Conservation (phyloP, 2,113 vertebrate species). For the Cochlearius cochlearius region DNA sequence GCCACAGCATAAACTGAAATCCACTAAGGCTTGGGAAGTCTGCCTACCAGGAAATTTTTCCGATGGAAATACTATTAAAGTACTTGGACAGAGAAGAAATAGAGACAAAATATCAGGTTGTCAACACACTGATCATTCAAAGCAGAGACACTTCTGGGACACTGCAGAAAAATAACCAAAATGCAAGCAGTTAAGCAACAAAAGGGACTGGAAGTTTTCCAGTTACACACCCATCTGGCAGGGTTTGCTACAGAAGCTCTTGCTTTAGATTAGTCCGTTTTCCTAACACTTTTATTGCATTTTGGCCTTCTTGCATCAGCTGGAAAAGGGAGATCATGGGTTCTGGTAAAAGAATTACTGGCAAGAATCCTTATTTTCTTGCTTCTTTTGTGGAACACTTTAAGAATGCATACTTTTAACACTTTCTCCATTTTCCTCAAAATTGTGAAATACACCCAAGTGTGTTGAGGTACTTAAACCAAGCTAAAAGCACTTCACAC, state of each 20-base stretch:
- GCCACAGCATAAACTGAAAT: not conserved
- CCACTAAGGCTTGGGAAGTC: not conserved
- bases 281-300: not conserved
- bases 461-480: not conserved
- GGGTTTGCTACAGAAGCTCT: not conserved
- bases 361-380: not conserved
- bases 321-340: constrained; percentile 12
- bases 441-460: not conserved
- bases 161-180: not conserved
- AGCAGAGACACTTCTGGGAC: not conserved
- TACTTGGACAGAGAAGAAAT: not conserved
- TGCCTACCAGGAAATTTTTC: not conserved
- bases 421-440: not conserved
- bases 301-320: not conserved
- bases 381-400: not conserved
- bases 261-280: constrained; percentile 6
- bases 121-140: not conserved
- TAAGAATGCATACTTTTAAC: not conserved
- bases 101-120: not conserved
- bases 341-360: constrained; percentile 35
- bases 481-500: not conserved
- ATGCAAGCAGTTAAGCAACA: not conserved
- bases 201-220: constrained; percentile 20
- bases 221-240: constrained; percentile 39
- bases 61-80: not conserved